Percentiles rank a stretch among this genome's conserved stretches.
These are phyloP conservation scores for Calvadosia cruxmelitensis DNA, from an alignment of 30 jellyfish, hydroid and myxozoan species.

Conservation along the genomic window DNA sequence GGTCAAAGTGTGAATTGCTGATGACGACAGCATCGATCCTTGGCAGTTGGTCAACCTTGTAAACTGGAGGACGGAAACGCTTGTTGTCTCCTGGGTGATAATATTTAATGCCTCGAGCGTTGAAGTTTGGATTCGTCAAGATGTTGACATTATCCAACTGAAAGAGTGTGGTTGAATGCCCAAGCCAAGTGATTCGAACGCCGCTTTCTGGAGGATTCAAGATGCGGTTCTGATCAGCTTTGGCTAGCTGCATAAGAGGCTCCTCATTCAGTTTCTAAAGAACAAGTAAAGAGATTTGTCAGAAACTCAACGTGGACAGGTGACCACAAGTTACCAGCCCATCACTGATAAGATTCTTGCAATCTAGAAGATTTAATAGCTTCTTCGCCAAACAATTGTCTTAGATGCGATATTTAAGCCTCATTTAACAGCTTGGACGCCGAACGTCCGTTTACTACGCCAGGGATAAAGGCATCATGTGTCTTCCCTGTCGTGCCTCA, in stretches of 20 bases:
- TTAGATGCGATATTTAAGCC: too few relatives aligned
- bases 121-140: slow-evolving; percentile 85
- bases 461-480: too few relatives aligned
- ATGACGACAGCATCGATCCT: slow-evolving; percentile 80
- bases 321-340: too few relatives aligned
- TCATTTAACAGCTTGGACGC: not conserved
- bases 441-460: not conserved
- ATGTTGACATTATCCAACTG: slow-evolving; percentile 83
- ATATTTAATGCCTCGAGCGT: slow-evolving; percentile 63
- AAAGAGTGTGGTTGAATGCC: slow-evolving; percentile 78
- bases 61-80: slow-evolving; percentile 78
- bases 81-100: slow-evolving; percentile 82
- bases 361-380: too few relatives aligned
- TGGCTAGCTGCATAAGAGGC: slow-evolving; percentile 78
- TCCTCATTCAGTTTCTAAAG: slow-evolving; percentile 76
- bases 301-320: too few relatives aligned
- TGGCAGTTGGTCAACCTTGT: slow-evolving; percentile 74
- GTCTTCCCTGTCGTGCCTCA: too few relatives aligned
- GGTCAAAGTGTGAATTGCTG: slow-evolving; percentile 86
- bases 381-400: too few relatives aligned
- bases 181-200: slow-evolving; percentile 87
- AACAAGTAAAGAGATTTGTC: too few relatives aligned
- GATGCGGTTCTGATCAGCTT: slow-evolving; percentile 81
- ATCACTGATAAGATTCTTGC: too few relatives aligned
- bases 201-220: slow-evolving; percentile 98